Evolutionary conservation across 2,888 invertebrate genomes (phyloP), one percentile per base, ranked within the genome.

Genomic region (Heliconius erato): DNA sequence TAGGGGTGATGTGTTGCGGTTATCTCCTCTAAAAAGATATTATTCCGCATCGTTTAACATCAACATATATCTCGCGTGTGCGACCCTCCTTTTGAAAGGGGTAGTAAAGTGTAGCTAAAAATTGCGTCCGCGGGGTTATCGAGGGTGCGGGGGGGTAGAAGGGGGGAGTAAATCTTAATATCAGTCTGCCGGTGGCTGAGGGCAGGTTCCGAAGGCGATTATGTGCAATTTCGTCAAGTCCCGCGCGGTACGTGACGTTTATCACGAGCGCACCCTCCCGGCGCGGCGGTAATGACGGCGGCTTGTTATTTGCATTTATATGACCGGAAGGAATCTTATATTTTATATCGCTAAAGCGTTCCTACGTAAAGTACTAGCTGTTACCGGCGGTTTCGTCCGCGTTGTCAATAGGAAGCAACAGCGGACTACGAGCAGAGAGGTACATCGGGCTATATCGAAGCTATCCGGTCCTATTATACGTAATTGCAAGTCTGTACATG

Each of bases 111-210:
- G 79, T 68, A 79, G 44, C 90, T 90, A 92, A 93, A 93, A 92
- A 93, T 93, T 92, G 91, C 44, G 71, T 67, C 65, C 91, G 90
- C 90, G 86, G 86, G 83, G 40, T 32, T 28, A 28, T 4, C 35
- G 87, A 87, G 89, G 86, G 87, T 90, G n/a, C 6, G 54, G 19
- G 6, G 54, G 54, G 83, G 23, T 32, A 32, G 14, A 7, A 44
- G 87, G 87, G 89, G 89, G 3, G 32, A 86, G 87, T 90, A 35
- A 90, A 91, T 93, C 91, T 92, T 91, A 92, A 94, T 91, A 91
- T 89, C 86, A 68, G 82, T 81, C 83, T 87, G 63, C 26, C 35
- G 65, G 76, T 68, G 40, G 79, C 67, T 67, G 67, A 67, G 67
- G 67, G 80, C 69, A 84, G 81, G 44, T 77, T 63, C 35, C 76